Base-by-base conservation (phyloP, 2,113 vertebrate species). In the Chionis minor region DNA sequence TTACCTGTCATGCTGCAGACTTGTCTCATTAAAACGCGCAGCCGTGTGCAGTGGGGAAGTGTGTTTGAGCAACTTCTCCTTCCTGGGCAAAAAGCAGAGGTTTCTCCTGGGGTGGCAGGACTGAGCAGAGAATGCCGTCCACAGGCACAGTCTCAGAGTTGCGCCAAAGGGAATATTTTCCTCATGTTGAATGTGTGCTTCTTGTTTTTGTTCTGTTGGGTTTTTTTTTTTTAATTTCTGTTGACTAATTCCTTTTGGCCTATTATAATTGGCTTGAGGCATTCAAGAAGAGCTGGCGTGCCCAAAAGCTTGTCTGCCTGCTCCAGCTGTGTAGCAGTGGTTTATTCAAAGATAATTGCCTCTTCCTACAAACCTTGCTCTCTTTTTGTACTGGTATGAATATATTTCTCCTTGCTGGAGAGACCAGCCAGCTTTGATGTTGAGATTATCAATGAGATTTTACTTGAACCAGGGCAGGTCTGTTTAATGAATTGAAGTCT, bases 61-160 rank as follows among this genome's bases (percentile, higher is more conserved):
- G 30, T 17, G 4, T 38, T 42, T 38, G 63, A 96, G 56, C 56
- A 63, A 8, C 80, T 95, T 95, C 86, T 90, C 28, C 75, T 92
- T 93, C 85, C 62, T 93, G 67, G 40, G 40, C 62, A 59, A 55
- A 75, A 93, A 73, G 62, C 4, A 2, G 63, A 81, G 40, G 38
- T 90, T 78, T 83, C 32, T 81, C 7, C 30, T 51, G 14, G 44
- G 49, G 24, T 6, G 56, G 44, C 27, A 32, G 11, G 33, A 42
- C 63, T 24, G 19, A 19, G 55, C 71, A 72, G 61, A 75, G 74
- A 56, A 13, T 0, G 5, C 30, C 2, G 6, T 55, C 35, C 14
- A 14, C 70, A 58, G 62, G 35, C 30, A 26, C 1, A 1, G 33
- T 59, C 40, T 77, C 90, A 38, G 51, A 73, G 14, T 16, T 67